phyloP scores from a whole-genome alignment of 2,797 vertebrate genomes.

The Otolemur crassicaudatus region DNA sequence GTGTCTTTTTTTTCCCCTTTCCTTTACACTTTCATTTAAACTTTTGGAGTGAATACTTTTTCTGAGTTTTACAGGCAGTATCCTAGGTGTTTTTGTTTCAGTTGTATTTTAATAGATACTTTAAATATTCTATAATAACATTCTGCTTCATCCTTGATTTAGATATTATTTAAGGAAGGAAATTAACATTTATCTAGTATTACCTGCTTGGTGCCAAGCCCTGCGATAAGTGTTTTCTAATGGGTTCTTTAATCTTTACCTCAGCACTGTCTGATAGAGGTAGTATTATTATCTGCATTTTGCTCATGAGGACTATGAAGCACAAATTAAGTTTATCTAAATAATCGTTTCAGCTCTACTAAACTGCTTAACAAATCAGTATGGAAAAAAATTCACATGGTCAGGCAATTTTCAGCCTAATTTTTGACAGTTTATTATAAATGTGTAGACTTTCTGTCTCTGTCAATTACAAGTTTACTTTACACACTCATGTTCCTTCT shows the following conservation, averaged over 20 bases:
- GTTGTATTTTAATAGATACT: slow-evolving; percentile 34
- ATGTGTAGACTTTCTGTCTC: slow-evolving; percentile 13
- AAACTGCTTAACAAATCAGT: neutral
- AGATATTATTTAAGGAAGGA: slow-evolving; percentile 28
- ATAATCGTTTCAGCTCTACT: neutral
- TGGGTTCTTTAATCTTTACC: neutral
- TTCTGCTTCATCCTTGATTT: slow-evolving; percentile 21
- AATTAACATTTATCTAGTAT: neutral
- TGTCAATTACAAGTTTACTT: neutral
- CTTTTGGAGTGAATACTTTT: neutral
- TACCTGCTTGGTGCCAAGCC: neutral
- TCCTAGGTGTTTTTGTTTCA: neutral
- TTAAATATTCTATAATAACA: slow-evolving; percentile 28
- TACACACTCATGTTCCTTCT: neutral
- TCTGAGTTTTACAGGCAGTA: slow-evolving; percentile 30
- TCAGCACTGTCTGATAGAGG: neutral
- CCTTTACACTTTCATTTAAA: slow-evolving; percentile 26
- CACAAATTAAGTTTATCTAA: neutral
- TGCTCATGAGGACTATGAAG: neutral
- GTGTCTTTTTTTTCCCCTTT: slow-evolving; percentile 2
- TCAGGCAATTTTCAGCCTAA: neutral
- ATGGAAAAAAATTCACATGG: neutral
- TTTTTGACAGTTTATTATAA: neutral
- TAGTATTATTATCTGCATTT: neutral
- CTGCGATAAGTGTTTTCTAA: neutral